Conservation (phyloP, 2,113 vertebrate genomes). For the Suncus etruscus region DNA sequence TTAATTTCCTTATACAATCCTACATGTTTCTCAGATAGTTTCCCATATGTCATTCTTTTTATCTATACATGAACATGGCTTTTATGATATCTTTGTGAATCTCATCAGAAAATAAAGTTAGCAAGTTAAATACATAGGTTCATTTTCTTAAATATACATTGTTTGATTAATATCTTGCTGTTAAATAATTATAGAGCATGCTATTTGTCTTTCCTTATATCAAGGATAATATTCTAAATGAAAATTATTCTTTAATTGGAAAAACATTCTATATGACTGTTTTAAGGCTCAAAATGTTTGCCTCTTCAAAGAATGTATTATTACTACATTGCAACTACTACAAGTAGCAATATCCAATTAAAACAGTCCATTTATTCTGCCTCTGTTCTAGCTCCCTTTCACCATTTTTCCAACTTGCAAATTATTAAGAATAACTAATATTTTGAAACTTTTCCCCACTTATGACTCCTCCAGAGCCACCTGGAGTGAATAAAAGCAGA, state of each 20-base stretch:
- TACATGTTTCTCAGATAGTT: constrained; percentile 15
- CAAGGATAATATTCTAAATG: neutral
- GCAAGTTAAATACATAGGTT: neutral
- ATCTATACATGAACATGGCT: neutral
- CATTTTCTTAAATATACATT: neutral
- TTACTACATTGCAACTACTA: too few relatives aligned
- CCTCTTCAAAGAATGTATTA: too few relatives aligned
- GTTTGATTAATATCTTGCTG: neutral
- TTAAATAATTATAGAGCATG: neutral
- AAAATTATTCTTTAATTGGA: neutral
- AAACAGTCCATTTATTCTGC: too few relatives aligned
- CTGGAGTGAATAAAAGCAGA: too few relatives aligned
- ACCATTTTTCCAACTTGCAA: too few relatives aligned
- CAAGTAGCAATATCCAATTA: too few relatives aligned
- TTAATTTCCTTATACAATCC: constrained; percentile 15
- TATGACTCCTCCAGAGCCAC: too few relatives aligned
- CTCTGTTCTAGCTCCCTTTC: too few relatives aligned
- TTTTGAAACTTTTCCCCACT: too few relatives aligned
- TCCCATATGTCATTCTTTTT: neutral
- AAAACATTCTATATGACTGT: too few relatives aligned
- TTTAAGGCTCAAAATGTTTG: too few relatives aligned
- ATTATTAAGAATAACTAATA: too few relatives aligned
- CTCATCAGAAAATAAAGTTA: neutral
- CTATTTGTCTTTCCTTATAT: neutral
- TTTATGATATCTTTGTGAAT: neutral